Evolutionary conservation across 2,797 vertebrate genomes (phyloP).

Genomic region (Argentina silus): DNA sequence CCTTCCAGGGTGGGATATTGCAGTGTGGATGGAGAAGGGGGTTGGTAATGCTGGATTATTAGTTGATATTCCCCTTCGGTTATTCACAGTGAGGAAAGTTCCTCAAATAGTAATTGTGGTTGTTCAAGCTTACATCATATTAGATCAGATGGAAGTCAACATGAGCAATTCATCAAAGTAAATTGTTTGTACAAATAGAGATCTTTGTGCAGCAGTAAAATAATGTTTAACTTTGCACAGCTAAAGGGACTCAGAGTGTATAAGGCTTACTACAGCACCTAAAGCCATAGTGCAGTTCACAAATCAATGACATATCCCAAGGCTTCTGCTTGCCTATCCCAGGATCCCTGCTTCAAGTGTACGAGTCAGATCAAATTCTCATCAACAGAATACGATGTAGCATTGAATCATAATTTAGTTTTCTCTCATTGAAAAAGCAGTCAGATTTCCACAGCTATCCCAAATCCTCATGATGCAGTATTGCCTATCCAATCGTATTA

Average conservation of each 20-base stretch:
- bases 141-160: conserved; percentile 4
- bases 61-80: conserved; percentile 13
- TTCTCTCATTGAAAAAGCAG: too few species aligned
- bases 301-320: background rate
- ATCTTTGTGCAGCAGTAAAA: background rate
- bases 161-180: background rate
- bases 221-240: background rate
- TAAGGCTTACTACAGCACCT: background rate
- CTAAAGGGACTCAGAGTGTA: background rate
- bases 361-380: background rate
- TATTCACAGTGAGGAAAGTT: background rate
- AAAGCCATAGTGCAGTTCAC: background rate
- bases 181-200: background rate
- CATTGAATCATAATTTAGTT: too few species aligned
- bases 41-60: conserved; percentile 8
- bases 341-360: background rate
- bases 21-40: conserved; percentile 14
- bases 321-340: background rate
- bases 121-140: conserved; percentile 15
- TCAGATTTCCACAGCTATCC: background rate
- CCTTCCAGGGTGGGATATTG: background rate
- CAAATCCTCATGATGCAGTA: background rate
- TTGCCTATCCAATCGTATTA: background rate
- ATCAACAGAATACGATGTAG: too few species aligned
- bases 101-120: conserved; percentile 4